These are phyloP conservation scores for Eurytoma californica DNA, from an alignment of 2,888 invertebrate species.

Conservation along the genomic window DNA sequence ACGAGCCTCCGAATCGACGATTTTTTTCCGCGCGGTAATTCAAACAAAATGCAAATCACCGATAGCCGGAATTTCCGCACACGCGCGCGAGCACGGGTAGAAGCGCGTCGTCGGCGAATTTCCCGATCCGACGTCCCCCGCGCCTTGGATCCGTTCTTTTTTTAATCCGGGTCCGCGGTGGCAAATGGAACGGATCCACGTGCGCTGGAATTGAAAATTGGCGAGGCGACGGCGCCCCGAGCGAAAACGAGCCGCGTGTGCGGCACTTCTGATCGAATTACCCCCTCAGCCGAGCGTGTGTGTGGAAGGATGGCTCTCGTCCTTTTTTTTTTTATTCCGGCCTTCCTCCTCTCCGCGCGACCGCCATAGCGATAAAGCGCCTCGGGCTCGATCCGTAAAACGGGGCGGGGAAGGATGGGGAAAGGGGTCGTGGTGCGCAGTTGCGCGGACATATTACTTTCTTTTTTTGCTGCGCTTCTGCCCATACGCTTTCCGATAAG, in stretches of 20 bases:
- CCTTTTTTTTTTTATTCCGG: background rate
- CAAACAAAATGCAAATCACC: slow-evolving; percentile 28
- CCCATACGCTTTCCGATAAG: too few relatives aligned
- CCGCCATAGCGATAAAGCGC: slow-evolving; percentile 26
- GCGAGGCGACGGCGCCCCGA: background rate
- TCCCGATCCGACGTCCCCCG: background rate
- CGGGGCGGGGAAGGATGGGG: background rate
- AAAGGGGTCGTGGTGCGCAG: slow-evolving; percentile 11
- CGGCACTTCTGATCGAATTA: slow-evolving; percentile 44
- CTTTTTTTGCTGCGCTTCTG: background rate
- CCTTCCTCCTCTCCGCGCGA: background rate
- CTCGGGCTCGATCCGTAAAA: background rate
- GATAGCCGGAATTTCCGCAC: background rate
- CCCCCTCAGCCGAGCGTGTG: slow-evolving; percentile 42
- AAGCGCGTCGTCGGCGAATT: slow-evolving; percentile 29
- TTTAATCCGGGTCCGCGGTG: slow-evolving; percentile 12
- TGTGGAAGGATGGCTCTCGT: slow-evolving; percentile 25
- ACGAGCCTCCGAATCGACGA: too few relatives aligned
- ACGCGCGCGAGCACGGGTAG: background rate
- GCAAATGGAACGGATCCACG: background rate
- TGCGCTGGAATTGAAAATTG: slow-evolving; percentile 39
- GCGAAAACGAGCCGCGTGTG: slow-evolving; percentile 2
- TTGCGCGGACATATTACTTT: background rate
- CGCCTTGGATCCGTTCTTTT: background rate
- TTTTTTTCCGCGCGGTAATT: background rate